phyloP scores from a whole-genome alignment of 1,140 invertebrate species.

The Tetragonula clypearis region DNA sequence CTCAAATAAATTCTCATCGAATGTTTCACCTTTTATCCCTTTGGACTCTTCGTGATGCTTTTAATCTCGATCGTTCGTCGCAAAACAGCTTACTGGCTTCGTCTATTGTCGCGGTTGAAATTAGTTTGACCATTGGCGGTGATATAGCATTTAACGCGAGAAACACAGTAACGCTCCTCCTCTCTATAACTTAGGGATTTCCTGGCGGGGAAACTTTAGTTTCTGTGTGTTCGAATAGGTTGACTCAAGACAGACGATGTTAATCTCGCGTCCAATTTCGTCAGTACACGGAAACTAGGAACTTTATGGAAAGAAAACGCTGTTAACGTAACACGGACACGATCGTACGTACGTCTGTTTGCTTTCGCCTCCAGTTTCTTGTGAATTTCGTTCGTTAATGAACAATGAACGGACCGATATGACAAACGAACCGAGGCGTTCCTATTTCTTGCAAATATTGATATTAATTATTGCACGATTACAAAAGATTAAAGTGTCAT shows the following conservation, averaged over 20 bases:
- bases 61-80: background rate
- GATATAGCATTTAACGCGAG: constrained; percentile 1
- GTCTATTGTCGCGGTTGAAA: background rate
- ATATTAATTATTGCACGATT: background rate
- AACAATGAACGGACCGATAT: background rate
- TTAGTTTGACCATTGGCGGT: constrained; percentile 17
- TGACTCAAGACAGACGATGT: constrained; percentile 18
- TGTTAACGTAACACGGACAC: constrained; percentile 8
- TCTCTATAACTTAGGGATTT: constrained; percentile 25
- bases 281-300: constrained; percentile 24
- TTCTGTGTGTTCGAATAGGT: background rate
- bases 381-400: constrained; percentile 1
- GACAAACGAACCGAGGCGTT: background rate
- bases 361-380: background rate
- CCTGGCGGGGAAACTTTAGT: constrained; percentile 9
- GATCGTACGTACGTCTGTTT: constrained; percentile 3
- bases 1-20: background rate
- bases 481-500: too few relatives aligned
- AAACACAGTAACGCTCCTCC: background rate
- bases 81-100: background rate
- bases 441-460: background rate
- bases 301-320: constrained; percentile 12
- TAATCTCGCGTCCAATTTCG: constrained; percentile 39
- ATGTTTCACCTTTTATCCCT: background rate
- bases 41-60: background rate